A percentile compares a stretch with the other conserved stretches of the same genome.
phyloP scores from a whole-genome alignment of 1,140 invertebrate species.

The Hycleus phaleratus region DNA sequence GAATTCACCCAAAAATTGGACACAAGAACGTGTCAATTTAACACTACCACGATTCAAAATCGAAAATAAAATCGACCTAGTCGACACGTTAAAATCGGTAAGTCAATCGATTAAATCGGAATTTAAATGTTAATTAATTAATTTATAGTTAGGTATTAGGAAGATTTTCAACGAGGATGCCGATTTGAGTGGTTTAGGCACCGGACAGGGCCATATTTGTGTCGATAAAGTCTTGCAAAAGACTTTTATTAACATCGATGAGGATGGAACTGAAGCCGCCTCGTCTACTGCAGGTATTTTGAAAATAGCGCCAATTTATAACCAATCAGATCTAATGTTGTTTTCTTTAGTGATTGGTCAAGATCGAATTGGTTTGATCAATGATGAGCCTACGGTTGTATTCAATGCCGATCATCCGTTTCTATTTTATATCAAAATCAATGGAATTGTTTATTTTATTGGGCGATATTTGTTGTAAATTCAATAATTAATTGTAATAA shows the following conservation, averaged over 20 bases:
- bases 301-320: background rate
- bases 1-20: conserved; percentile 15
- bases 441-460: conserved; percentile 7
- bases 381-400: background rate
- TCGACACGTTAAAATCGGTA: conserved; percentile 36
- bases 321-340: background rate
- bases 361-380: conserved; percentile 15
- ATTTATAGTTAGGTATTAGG: conserved; percentile 44
- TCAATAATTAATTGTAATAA: background rate
- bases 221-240: conserved; percentile 48
- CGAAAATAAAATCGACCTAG: conserved; percentile 39
- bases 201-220: conserved; percentile 7
- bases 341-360: conserved; percentile 13
- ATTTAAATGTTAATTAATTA: background rate
- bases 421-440: conserved; percentile 9
- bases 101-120: conserved; percentile 10
- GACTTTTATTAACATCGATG: conserved; percentile 57
- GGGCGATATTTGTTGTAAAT: conserved; percentile 2
- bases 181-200: conserved; percentile 48
- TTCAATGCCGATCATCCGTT: conserved; percentile 22
- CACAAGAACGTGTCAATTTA: conserved; percentile 25
- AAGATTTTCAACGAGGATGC: conserved; percentile 45
- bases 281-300: conserved; percentile 48
- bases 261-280: conserved; percentile 60
- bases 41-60: conserved; percentile 43